Conservation (phyloP, 1,140 invertebrate genomes). For the Ericerus pela region DNA sequence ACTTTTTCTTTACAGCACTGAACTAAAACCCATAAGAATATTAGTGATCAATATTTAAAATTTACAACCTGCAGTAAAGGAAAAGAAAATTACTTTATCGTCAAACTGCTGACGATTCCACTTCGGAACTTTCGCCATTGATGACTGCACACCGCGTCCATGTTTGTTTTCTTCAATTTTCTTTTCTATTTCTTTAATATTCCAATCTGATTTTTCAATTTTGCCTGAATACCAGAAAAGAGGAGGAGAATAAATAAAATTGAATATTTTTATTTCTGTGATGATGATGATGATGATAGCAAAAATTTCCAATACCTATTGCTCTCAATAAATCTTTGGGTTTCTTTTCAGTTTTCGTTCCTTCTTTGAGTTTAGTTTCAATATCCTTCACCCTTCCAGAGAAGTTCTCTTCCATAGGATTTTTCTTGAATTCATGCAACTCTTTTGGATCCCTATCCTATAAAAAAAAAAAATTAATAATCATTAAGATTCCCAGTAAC, state of each 20-base stretch:
- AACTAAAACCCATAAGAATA: constrained; percentile 37
- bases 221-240: constrained; percentile 38
- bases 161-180: constrained; percentile 75
- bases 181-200: constrained; percentile 76
- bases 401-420: constrained; percentile 47
- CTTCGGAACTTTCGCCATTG: constrained; percentile 67
- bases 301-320: constrained; percentile 41
- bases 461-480: constrained; percentile 20
- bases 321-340: constrained; percentile 71
- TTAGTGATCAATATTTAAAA: neutral
- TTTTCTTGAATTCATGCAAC: constrained; percentile 38
- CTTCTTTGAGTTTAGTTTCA: constrained; percentile 42
- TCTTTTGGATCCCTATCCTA: constrained; percentile 50
- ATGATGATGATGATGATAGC: too few relatives aligned
- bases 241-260: constrained; percentile 15
- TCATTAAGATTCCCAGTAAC: neutral
- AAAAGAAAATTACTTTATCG: constrained; percentile 29
- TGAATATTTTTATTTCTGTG: constrained; percentile 1
- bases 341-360: constrained; percentile 48
- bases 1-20: constrained; percentile 51
- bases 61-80: neutral
- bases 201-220: constrained; percentile 83
- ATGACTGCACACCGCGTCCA: constrained; percentile 42
- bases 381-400: constrained; percentile 52
- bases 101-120: constrained; percentile 67